Conservation (phyloP, 2,797 vertebrate species). For the Lithobates pipiens region DNA sequence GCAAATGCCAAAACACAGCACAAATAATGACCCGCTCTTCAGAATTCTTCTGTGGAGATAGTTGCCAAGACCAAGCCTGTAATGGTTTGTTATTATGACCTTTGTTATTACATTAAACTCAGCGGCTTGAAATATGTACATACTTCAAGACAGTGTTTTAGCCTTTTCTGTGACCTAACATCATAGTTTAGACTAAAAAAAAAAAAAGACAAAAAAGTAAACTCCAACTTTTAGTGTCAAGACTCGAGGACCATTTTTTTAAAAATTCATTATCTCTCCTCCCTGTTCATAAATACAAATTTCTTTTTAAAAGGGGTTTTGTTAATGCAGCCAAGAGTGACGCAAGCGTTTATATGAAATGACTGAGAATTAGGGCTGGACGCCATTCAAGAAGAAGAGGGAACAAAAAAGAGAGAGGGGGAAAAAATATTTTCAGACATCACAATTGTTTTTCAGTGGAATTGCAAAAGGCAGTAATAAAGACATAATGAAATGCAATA, state of each 20-base stretch:
- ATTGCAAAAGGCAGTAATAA: constrained; percentile 23
- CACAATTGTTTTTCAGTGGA: neutral
- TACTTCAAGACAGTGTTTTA: constrained; percentile 85
- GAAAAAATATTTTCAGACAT: constrained; percentile 29
- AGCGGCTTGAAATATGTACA: constrained; percentile 80
- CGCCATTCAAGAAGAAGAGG: constrained; percentile 25
- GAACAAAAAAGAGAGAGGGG: neutral
- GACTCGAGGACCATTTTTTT: constrained; percentile 72
- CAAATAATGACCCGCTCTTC: constrained; percentile 81
- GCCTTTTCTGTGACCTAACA: constrained; percentile 84
- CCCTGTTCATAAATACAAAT: constrained; percentile 84
- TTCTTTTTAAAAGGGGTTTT: constrained; percentile 84
- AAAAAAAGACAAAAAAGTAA: constrained; percentile 67
- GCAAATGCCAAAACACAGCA: constrained; percentile 84
- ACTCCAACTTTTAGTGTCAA: constrained; percentile 78
- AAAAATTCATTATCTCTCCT: constrained; percentile 84
- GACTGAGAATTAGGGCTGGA: constrained; percentile 68
- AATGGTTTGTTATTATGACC: constrained; percentile 97
- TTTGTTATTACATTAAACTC: constrained; percentile 94
- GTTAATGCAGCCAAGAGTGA: constrained; percentile 84
- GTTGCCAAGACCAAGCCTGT: constrained; percentile 84
- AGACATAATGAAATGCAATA: constrained; percentile 20
- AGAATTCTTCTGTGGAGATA: constrained; percentile 80
- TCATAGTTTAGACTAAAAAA: constrained; percentile 78
- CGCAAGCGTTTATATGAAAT: constrained; percentile 78